Percentiles rank a stretch among this genome's conserved stretches.
These are phyloP conservation scores for Drosophila kepulauana DNA, from an alignment of 1,140 invertebrate species.

Conservation along the genomic window DNA sequence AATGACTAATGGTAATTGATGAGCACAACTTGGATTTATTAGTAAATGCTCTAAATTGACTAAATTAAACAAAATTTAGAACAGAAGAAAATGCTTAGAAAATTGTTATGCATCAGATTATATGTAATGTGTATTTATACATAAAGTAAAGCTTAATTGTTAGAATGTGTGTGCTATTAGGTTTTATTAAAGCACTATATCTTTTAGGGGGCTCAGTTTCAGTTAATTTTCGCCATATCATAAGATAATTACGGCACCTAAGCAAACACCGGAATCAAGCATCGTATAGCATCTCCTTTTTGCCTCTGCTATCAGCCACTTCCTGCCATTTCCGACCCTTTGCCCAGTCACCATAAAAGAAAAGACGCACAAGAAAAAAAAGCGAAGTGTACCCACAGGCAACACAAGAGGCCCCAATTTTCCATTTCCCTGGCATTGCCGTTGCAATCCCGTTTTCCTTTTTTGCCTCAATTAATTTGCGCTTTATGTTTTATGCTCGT, in stretches of 20 bases:
- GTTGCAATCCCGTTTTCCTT: slow-evolving; percentile 4
- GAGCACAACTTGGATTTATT: too few species aligned
- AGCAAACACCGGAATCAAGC: slow-evolving; percentile 44
- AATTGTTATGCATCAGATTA: slow-evolving; percentile 1
- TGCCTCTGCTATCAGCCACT: slow-evolving; percentile 37
- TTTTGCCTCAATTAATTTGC: slow-evolving; percentile 80
- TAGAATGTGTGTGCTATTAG: neutral
- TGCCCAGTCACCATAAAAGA: slow-evolving; percentile 31
- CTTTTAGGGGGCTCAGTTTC: neutral
- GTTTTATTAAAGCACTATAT: slow-evolving; percentile 16
- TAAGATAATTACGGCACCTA: slow-evolving; percentile 47
- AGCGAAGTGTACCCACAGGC: slow-evolving; percentile 30
- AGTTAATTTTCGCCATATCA: slow-evolving; percentile 30
- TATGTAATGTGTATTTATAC: slow-evolving; percentile 15
- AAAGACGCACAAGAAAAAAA: neutral
- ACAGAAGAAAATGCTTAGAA: neutral
- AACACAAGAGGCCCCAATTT: slow-evolving; percentile 23
- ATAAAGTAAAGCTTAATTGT: neutral
- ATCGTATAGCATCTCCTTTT: slow-evolving; percentile 25
- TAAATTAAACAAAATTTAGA: neutral
- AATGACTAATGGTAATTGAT: too few species aligned
- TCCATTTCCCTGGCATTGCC: neutral
- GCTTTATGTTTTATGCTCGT: slow-evolving; percentile 75
- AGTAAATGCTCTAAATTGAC: neutral
- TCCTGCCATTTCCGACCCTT: slow-evolving; percentile 46